Evolutionary conservation across 2,888 invertebrate genomes (phyloP), one percentile per base, ranked within the genome.

Genomic region (Euproctis similis): DNA sequence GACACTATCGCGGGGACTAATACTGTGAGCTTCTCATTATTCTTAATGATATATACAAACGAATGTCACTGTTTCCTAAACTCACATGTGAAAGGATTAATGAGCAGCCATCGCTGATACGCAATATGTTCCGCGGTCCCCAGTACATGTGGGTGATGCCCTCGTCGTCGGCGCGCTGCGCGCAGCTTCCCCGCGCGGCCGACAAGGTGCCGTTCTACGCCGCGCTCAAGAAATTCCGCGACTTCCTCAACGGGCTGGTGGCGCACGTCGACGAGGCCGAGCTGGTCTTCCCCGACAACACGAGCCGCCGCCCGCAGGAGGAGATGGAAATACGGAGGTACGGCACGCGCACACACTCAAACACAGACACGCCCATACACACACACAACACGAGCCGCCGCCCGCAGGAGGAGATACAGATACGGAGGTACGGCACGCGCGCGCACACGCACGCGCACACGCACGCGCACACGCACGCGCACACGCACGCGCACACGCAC

Each of bases 131-230:
- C 28, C 86, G 85, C n/a, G 14, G 4, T 14, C 4, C 6, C 8
- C 87, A 97, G 97, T 93, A 95, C 73, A 95, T 97, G 88, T 98
- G 96, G 95, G 98, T 98, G 67, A 97, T 98, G 97, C 98, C 98
- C 43, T 98, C 97, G 30, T 97, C 97, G 27, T 97, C 96, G 63
- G 97, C 98, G 26, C 89, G 98, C 28, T 98, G 97, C 85, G 96
- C 98, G 19, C 97, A 98, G 76, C 86, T 98, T 51, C 98, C 98
- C n/a, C 89, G 97, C 51, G 97, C 97, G 10, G 94, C 96, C 1
- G 98, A 98, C 86, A 98, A 98, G 86, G 96, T 98, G 36, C 98
- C 98, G 44, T 98, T 97, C 86, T 98, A 97, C 85, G 91, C 94
- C 36, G 97, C 97, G 28, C 87, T 98, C 24, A 97, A 96, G 76